Evolutionary conservation across 1,140 invertebrate species (phyloP).

Genomic region (Drosophila carrolli): DNA sequence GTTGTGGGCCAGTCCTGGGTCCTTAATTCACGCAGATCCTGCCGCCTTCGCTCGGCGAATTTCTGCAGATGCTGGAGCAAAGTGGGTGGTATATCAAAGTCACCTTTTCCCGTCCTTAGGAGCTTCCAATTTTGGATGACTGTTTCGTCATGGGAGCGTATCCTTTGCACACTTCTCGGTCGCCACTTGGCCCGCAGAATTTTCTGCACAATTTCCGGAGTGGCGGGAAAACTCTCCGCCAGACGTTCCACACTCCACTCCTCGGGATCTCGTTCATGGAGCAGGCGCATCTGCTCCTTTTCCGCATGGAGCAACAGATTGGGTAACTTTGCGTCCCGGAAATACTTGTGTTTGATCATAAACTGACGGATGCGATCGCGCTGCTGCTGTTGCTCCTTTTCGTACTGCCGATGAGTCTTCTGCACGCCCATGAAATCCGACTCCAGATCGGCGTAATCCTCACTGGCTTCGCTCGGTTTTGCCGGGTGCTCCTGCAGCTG

Average conservation of each 20-base stretch:
- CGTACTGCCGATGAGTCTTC: constrained; percentile 80
- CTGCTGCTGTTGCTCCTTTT: constrained; percentile 75
- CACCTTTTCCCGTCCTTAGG: constrained; percentile 85
- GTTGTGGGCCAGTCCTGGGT: constrained; percentile 55
- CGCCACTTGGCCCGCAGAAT: constrained; percentile 88
- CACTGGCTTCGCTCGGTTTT: constrained; percentile 66
- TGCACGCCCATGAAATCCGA: constrained; percentile 85
- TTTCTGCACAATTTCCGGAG: constrained; percentile 87
- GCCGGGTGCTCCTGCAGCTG: constrained; percentile 36
- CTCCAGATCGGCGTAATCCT: constrained; percentile 85
- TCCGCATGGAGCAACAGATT: constrained; percentile 93
- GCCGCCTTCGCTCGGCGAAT: constrained; percentile 83
- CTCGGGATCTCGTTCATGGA: constrained; percentile 88
- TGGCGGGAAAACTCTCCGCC: constrained; percentile 92
- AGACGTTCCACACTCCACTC: constrained; percentile 91
- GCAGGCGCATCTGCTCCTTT: constrained; percentile 91
- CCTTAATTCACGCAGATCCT: constrained; percentile 51
- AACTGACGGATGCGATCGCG: constrained; percentile 86
- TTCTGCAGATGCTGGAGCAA: constrained; percentile 88
- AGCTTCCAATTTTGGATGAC: constrained; percentile 89
- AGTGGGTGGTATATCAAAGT: constrained; percentile 84
- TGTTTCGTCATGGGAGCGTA: constrained; percentile 87
- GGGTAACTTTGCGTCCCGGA: constrained; percentile 88
- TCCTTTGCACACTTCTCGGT: constrained; percentile 86
- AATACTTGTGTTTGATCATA: constrained; percentile 91